A percentile compares a stretch with the other conserved stretches of the same genome.
phyloP scores from a whole-genome alignment of 1,140 invertebrate genomes.

The Nasonia vitripennis region DNA sequence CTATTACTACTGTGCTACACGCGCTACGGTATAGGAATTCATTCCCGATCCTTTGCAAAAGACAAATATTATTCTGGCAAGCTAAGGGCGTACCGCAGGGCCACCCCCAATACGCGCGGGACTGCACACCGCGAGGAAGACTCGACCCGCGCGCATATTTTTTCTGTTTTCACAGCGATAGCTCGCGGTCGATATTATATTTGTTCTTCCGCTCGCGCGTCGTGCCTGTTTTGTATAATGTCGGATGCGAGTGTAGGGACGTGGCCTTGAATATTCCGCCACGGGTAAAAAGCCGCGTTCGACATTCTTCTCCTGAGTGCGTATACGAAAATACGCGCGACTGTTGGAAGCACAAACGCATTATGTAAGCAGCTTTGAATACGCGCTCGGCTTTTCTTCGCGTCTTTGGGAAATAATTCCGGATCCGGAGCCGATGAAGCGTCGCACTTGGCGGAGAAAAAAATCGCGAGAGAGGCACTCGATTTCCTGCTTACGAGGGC shows the following conservation, averaged over 20 bases:
- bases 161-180: constrained; percentile 1
- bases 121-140: neutral
- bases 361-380: neutral
- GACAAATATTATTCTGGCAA: constrained; percentile 17
- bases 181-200: neutral
- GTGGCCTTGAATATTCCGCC: neutral
- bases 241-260: neutral
- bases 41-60: neutral
- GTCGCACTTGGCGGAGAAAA: constrained; percentile 2
- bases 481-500: constrained; percentile 63
- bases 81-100: neutral
- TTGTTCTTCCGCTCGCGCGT: neutral
- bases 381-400: neutral
- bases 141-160: neutral
- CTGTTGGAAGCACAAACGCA: neutral
- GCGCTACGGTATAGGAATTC: neutral
- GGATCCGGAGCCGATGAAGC: neutral
- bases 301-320: neutral
- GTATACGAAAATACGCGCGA: neutral
- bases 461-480: constrained; percentile 52
- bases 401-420: neutral
- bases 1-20: neutral
- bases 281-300: neutral
- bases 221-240: neutral
- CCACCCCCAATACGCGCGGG: neutral